Conservation (phyloP, 2,113 vertebrate genomes). For the Orientallactaga bullata region DNA sequence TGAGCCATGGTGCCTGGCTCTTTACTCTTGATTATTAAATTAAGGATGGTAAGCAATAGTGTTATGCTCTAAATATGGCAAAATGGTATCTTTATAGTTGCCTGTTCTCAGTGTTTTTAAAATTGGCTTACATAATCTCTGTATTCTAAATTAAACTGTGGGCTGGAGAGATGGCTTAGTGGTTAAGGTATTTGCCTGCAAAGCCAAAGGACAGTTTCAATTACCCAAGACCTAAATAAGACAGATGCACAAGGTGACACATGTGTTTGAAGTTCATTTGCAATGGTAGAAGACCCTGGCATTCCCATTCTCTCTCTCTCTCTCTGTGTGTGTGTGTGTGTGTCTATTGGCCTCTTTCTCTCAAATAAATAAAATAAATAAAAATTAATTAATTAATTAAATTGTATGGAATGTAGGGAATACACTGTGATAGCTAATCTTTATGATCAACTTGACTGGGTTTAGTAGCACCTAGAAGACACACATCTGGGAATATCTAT, state of each 20-base stretch:
- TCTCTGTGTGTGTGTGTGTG: no score
- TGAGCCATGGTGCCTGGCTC: neutral
- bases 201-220: no score
- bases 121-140: slow-evolving; percentile 8
- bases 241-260: no score
- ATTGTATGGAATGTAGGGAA: neutral
- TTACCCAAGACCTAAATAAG: no score
- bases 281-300: no score
- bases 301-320: no score
- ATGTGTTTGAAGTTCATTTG: no score
- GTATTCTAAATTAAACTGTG: slow-evolving; percentile 45
- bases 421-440: neutral
- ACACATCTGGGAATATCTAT: neutral
- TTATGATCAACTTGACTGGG: neutral
- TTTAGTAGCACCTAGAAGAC: neutral
- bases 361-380: no score
- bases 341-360: no score
- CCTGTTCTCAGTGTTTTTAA: slow-evolving; percentile 19
- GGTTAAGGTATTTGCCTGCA: no score
- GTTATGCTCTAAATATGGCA: neutral
- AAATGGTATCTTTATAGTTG: neutral
- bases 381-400: no score
- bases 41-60: neutral
- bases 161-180: no score
- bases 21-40: neutral